These are phyloP conservation scores for Ecdyonurus torrentis DNA, from an alignment of 2,888 invertebrate genomes.

Conservation along the genomic window DNA sequence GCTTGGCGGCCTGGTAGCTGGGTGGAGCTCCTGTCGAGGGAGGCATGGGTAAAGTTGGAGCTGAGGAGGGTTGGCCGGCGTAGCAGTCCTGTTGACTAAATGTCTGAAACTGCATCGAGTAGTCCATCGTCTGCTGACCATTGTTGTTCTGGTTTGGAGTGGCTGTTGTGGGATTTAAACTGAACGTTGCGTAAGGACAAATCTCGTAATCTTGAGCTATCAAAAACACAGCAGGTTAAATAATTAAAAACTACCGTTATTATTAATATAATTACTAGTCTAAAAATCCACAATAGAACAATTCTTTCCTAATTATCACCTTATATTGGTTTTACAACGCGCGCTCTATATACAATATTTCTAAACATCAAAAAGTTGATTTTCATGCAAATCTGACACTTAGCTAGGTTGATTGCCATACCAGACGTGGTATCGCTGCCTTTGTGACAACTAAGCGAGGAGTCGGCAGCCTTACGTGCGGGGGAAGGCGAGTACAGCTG, in stretches of 20 bases:
- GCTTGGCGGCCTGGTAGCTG: constrained; percentile 9
- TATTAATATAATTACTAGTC: too few species aligned
- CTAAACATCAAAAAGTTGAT: too few species aligned
- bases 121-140: constrained; percentile 18
- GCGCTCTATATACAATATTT: too few species aligned
- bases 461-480: constrained; percentile 18
- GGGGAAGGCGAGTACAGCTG: constrained; percentile 21
- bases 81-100: constrained; percentile 23
- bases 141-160: constrained; percentile 10
- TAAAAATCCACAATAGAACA: too few species aligned
- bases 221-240: too few species aligned
- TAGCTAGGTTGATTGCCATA: constrained; percentile 9
- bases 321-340: too few species aligned
- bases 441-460: constrained; percentile 20
- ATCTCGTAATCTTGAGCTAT: constrained; percentile 20
- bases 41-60: constrained; percentile 10
- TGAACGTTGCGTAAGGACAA: constrained; percentile 26
- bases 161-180: constrained; percentile 14
- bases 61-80: constrained; percentile 15
- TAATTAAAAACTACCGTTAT: too few species aligned
- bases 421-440: constrained; percentile 19
- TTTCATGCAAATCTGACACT: too few species aligned
- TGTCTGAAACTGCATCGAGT: constrained; percentile 22
- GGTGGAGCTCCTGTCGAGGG: constrained; percentile 8
- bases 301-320: too few species aligned